These are phyloP conservation scores for Porites evermanni DNA, from an alignment of 92 coral and sea anemone species.

Conservation along the genomic window DNA sequence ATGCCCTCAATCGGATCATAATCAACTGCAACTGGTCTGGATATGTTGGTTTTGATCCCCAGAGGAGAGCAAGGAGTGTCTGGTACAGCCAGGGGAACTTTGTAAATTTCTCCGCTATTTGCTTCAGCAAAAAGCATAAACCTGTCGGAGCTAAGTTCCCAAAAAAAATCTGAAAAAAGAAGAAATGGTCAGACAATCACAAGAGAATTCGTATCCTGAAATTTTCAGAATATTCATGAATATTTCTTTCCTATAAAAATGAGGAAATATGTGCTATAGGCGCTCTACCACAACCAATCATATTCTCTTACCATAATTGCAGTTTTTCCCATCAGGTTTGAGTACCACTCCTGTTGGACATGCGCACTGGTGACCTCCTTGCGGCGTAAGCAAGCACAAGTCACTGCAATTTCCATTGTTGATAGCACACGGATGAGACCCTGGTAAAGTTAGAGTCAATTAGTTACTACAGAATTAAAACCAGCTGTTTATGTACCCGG, in stretches of 20 bases:
- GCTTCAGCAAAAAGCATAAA: slow-evolving; percentile 77
- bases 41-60: slow-evolving; percentile 4
- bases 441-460: background rate
- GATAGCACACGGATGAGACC: slow-evolving; percentile 27
- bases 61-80: slow-evolving; percentile 12
- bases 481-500: no score
- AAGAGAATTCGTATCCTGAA: no score
- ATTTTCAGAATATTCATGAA: no score
- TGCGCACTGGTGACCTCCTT: slow-evolving; percentile 12
- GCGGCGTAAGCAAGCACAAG: slow-evolving; percentile 1
- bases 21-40: slow-evolving; percentile 29
- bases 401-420: slow-evolving; percentile 20
- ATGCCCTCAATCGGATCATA: slow-evolving; percentile 29
- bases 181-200: no score
- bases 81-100: slow-evolving; percentile 52
- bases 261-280: no score
- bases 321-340: slow-evolving; percentile 38
- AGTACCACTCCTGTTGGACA: slow-evolving; percentile 44
- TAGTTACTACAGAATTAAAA: no score
- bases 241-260: no score
- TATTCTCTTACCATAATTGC: slow-evolving; percentile 27
- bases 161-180: background rate
- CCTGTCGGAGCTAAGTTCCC: slow-evolving; percentile 14
- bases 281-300: background rate
- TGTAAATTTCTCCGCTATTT: slow-evolving; percentile 61